Evolutionary conservation across 2,797 vertebrate genomes (phyloP).

Genomic region (Pygocentrus nattereri): DNA sequence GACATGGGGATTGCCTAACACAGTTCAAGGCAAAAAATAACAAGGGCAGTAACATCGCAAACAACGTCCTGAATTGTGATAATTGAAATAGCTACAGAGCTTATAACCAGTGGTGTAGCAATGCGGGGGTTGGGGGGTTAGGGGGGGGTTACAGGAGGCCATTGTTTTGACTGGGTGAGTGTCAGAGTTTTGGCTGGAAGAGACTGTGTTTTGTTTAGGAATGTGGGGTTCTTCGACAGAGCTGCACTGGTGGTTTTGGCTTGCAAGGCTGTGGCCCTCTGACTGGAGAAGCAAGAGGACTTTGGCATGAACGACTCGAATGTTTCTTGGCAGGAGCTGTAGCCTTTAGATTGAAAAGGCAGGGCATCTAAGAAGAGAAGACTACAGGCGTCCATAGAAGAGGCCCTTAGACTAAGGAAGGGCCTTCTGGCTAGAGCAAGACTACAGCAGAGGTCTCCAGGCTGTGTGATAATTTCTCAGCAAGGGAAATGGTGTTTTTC

Average conservation of each 20-base stretch:
- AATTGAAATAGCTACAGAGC: conserved; percentile 45
- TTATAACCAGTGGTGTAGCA: too few relatives aligned
- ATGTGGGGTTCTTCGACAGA: conserved; percentile 39
- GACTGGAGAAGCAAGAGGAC: conserved; percentile 55
- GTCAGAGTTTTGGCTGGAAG: conserved; percentile 48
- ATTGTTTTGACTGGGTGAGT: conserved; percentile 52
- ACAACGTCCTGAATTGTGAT: conserved; percentile 37
- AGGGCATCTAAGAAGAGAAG: conserved; percentile 36
- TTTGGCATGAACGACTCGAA: conserved; percentile 45
- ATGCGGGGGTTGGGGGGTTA: too few relatives aligned
- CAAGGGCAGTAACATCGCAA: conserved; percentile 42
- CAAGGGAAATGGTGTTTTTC: conserved; percentile 52
- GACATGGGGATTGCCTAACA: conserved; percentile 33
- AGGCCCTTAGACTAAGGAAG: conserved; percentile 44
- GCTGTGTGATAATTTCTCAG: conserved; percentile 51
- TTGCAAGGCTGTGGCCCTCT: conserved; percentile 54
- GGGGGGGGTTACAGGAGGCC: conserved; percentile 21
- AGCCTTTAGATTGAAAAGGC: conserved; percentile 54
- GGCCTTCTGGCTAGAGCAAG: conserved; percentile 37
- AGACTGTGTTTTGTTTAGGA: conserved; percentile 36
- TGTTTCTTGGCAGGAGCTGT: conserved; percentile 46
- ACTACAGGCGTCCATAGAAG: conserved; percentile 39
- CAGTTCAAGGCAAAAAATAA: conserved; percentile 44
- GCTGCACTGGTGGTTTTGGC: conserved; percentile 42
- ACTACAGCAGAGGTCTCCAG: conserved; percentile 40